Percentiles rank a stretch among this genome's conserved stretches.
Conservation (phyloP, 2,888 invertebrate genomes). For the Drosophila mayaguana region DNA sequence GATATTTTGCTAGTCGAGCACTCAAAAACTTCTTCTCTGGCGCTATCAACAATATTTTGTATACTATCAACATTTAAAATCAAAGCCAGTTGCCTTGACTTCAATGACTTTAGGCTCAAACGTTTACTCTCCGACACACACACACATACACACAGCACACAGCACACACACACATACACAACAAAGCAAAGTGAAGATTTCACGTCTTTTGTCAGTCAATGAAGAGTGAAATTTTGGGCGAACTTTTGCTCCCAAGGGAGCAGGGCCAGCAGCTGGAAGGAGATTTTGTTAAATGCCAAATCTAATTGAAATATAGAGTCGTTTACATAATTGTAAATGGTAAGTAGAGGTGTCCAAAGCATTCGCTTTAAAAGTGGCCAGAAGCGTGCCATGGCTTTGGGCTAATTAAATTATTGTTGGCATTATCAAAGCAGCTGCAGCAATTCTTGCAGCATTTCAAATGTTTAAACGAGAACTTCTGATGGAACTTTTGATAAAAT, state of each 20-base stretch:
- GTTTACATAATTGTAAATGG: conserved; percentile 23
- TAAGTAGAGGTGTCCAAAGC: conserved; percentile 20
- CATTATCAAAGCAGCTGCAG: conserved; percentile 8
- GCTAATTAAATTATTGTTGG: conserved; percentile 1
- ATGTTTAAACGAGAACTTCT: conserved; percentile 11
- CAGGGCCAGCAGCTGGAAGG: neutral
- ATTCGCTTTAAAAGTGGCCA: neutral
- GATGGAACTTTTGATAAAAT: conserved; percentile 38
- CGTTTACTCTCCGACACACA: neutral
- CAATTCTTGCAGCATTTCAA: conserved; percentile 3
- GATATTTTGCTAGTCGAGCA: neutral
- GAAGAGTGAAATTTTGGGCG: neutral
- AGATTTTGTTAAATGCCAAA: conserved; percentile 3
- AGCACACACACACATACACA: neutral
- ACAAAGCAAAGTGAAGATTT: neutral
- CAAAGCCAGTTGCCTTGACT: conserved; percentile 7
- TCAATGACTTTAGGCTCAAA: conserved; percentile 1
- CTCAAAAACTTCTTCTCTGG: no score
- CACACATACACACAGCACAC: no score
- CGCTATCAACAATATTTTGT: neutral
- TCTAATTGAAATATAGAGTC: conserved; percentile 27
- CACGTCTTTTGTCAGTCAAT: conserved; percentile 11
- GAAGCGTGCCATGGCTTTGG: neutral
- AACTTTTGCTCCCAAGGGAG: neutral
- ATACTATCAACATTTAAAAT: conserved; percentile 7